Evolutionary conservation across 2,113 vertebrate species (phyloP), one percentile per base, ranked within the genome.

Genomic region (Campylorhamphus procurvoides): DNA sequence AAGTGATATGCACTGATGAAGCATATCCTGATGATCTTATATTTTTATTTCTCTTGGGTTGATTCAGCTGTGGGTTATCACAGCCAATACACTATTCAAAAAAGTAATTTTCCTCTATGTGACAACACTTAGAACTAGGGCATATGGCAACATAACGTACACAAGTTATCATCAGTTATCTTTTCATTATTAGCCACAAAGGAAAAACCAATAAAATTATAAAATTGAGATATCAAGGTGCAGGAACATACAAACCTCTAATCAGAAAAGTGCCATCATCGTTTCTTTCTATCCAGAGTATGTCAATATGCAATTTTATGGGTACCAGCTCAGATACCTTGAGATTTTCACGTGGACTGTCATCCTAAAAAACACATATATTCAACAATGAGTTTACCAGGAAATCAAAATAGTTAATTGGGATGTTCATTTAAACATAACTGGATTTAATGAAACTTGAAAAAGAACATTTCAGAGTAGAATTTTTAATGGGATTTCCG

Each of bases 261-360:
- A 99, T 98, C 59, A 97, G 98, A 96, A 99, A 99, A 79, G 99
- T 98, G 62, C 99, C 99, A 68, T 99, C 99, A 69, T 99, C 99
- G 74, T 95, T 96, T 91, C 99, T 98, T 97, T 99, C 98, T 80
- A 99, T 98, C 89, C 99, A 96, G 40, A 99, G 98, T 67, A 98
- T 97, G 90, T 99, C 98, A 91, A 99, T 98, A 74, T 99, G 98
- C 18, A 99, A 76, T 28, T 97, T 97, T 89, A 99, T 96, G 8
- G 99, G 98, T 18, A 97, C 95, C 64, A 98, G 87, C 63, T 99
- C 98, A 2, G 97, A 84, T 19, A 98, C 95, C 6, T 98, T 91
- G 5, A 97, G 85, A 89, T 97, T 98, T 93, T 98, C 98, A 8
- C 97, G 97, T 71, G 98, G 98, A 85, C 98, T 98, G 73, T 99